Evolutionary conservation across 2,888 invertebrate genomes (phyloP).

Genomic region (Octonoba sinensis): DNA sequence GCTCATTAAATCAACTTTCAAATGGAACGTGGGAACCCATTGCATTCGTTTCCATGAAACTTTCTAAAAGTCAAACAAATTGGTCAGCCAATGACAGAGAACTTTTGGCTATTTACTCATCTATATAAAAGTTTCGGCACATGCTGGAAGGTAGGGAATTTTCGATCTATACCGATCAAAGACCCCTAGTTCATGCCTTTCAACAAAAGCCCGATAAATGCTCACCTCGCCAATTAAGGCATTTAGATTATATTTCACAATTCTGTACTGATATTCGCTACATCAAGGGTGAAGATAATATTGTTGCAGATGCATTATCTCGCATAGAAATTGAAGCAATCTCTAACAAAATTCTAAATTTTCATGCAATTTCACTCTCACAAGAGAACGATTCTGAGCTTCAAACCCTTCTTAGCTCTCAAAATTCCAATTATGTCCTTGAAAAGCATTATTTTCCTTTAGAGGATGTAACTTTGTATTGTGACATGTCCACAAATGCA

Average conservation of each 20-base stretch:
- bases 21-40: constrained; percentile 57
- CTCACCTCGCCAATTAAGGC: constrained; percentile 69
- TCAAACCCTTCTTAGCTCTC: background rate
- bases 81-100: constrained; percentile 65
- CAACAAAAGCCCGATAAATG: constrained; percentile 12
- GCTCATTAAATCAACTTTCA: constrained; percentile 2
- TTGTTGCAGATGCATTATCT: constrained; percentile 31
- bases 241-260: no score
- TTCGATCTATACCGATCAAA: constrained; percentile 46
- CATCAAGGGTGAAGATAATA: constrained; percentile 64
- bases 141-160: constrained; percentile 41
- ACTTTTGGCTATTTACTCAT: constrained; percentile 66
- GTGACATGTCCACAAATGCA: background rate
- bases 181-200: constrained; percentile 54
- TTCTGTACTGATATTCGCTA: constrained; percentile 66
- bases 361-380: background rate
- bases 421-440: background rate
- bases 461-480: background rate
- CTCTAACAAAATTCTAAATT: background rate
- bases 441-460: background rate
- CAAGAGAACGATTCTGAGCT: constrained; percentile 1
- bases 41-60: constrained; percentile 32
- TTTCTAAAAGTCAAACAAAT: constrained; percentile 18
- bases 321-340: constrained; percentile 18
- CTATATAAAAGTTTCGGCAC: constrained; percentile 64